Evolutionary conservation across 2,113 vertebrate species (phyloP).

Genomic region (Sminthopsis crassicaudata): DNA sequence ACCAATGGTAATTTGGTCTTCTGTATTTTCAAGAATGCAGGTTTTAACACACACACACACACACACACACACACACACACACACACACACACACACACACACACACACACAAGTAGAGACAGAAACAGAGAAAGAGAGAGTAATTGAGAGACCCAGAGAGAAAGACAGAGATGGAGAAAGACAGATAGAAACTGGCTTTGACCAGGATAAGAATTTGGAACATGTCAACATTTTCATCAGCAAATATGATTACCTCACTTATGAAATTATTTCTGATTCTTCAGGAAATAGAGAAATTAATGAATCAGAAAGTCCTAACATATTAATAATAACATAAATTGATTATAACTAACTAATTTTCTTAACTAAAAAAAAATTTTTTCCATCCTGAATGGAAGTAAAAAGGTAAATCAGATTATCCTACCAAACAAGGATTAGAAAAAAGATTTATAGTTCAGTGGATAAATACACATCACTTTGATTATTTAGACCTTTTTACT

Average conservation of each 20-base stretch:
- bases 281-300: conserved; percentile 38
- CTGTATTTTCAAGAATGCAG: neutral
- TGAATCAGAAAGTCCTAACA: conserved; percentile 28
- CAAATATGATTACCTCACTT: conserved; percentile 47
- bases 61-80: too few relatives aligned
- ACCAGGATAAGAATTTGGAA: conserved; percentile 23
- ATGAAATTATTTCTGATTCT: conserved; percentile 42
- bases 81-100: too few relatives aligned
- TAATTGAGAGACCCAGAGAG: too few relatives aligned
- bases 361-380: conserved; percentile 44
- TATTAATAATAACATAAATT: conserved; percentile 43
- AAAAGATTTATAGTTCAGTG: conserved; percentile 45
- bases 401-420: conserved; percentile 24
- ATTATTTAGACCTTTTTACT: conserved; percentile 50
- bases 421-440: conserved; percentile 3
- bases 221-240: conserved; percentile 51
- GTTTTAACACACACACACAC: too few relatives aligned
- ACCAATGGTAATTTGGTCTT: neutral
- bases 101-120: too few relatives aligned
- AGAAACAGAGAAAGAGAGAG: too few relatives aligned
- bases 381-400: conserved; percentile 13
- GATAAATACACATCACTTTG: conserved; percentile 17
- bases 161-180: too few relatives aligned
- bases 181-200: neutral
- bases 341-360: conserved; percentile 44